Base-by-base conservation (phyloP, 2,888 invertebrate species). In the Heliconius charithonia region DNA sequence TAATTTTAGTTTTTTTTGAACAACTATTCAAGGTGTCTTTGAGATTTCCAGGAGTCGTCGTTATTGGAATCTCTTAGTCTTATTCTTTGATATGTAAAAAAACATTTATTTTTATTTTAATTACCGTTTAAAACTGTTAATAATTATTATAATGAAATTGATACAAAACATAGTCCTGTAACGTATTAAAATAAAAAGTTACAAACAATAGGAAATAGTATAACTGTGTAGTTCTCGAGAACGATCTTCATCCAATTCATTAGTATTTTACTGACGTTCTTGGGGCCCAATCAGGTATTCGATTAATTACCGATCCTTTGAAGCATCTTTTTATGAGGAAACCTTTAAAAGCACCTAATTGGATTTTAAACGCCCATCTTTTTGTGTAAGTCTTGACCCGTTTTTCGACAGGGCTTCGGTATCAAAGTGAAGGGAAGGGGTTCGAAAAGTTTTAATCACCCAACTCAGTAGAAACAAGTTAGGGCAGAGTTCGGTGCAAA, bases 341-440 rank as follows among this genome's bases (percentile, higher is more conserved):
- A 80, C 78, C 78, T 81, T 80, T 75, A 63, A 77, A 78, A 74
- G 70, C 66, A 75, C 75, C 75, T 81, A 80, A 82, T 81, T 80
- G 80, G 79, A 80, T 80, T 81, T 77, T 79, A 78, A 80, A 80
- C 75, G 80, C 73, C 72, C 75, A 66, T 37, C 79, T 74, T 76
- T 75, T 80, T 76, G 72, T 78, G 63, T 51, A 70, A 78, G 59
- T 76, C 76, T 81, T 82, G 81, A 82, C 82, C 82, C 62, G 79
- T 76, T 79, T 71, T 82, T 75, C 75, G 76, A 75, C 73, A 59
- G 76, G 77, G 80, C 73, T 74, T 79, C 76, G 67, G 66, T 79
- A 74, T 76, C 76, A 76, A 76, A 76, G 73, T 76, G 32, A 65
- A 70, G 70, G 71, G 71, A 76, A 76, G 79, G 79, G 73, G 72